These are phyloP conservation scores for Mythimna pallens DNA, from an alignment of 2,888 invertebrate genomes.

Conservation along the genomic window DNA sequence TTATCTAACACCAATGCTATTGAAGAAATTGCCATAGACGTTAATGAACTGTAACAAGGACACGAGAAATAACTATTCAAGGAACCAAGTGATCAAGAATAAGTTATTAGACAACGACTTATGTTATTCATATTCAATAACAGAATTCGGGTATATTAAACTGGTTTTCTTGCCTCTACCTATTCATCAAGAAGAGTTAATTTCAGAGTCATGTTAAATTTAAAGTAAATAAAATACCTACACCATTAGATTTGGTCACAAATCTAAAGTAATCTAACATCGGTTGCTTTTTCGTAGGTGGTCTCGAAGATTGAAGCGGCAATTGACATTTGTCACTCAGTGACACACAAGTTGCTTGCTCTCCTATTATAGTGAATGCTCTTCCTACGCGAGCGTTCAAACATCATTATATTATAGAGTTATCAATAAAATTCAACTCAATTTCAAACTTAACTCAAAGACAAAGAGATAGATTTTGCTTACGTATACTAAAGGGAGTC, in stretches of 20 bases:
- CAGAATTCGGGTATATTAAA: constrained; percentile 5
- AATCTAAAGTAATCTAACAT: constrained; percentile 35
- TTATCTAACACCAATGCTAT: background rate
- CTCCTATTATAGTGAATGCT: constrained; percentile 70
- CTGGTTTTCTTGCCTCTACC: constrained; percentile 19
- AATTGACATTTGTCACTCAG: constrained; percentile 72
- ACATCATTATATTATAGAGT: constrained; percentile 61
- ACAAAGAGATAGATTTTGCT: constrained; percentile 57
- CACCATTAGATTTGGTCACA: constrained; percentile 37
- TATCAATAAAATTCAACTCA: constrained; percentile 43
- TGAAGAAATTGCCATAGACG: constrained; percentile 2
- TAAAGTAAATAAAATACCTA: constrained; percentile 14
- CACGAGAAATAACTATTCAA: constrained; percentile 25
- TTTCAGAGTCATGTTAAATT: constrained; percentile 22
- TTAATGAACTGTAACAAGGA: constrained; percentile 28
- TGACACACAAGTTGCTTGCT: constrained; percentile 70
- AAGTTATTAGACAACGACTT: background rate
- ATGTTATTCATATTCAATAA: constrained; percentile 23
- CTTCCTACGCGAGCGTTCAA: constrained; percentile 71
- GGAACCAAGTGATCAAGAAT: constrained; percentile 19
- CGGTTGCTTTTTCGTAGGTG: constrained; percentile 66
- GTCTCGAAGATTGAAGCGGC: constrained; percentile 63
- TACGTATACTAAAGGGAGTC: constrained; percentile 57
- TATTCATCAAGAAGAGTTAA: constrained; percentile 8
- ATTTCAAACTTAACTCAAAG: constrained; percentile 62